These are phyloP conservation scores for Ictalurus furcatus DNA, from an alignment of 2,113 vertebrate genomes.

Conservation along the genomic window DNA sequence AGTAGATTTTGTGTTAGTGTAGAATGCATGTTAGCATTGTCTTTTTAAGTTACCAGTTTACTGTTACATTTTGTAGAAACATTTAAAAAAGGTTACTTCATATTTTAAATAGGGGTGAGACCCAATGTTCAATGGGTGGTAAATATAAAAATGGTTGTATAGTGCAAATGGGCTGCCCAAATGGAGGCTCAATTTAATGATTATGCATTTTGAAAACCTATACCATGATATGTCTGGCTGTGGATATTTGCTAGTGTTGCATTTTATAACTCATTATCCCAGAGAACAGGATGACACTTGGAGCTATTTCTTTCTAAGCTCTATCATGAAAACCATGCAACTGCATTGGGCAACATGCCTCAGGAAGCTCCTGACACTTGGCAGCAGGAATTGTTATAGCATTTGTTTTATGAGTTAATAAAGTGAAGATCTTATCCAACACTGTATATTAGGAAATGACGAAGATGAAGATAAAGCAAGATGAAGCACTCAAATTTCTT, in stretches of 20 bases:
- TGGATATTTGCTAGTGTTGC: constrained; percentile 11
- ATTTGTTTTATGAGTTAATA: constrained; percentile 4
- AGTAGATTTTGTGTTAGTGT: not conserved
- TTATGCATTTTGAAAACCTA: not conserved
- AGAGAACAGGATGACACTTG: constrained; percentile 14
- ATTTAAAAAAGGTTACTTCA: not conserved
- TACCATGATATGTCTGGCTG: not conserved
- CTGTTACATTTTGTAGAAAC: not conserved
- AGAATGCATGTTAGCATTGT: not conserved
- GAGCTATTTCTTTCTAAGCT: not conserved
- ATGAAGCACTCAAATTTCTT: not conserved
- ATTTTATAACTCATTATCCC: constrained; percentile 22
- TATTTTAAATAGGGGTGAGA: not conserved
- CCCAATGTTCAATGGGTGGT: not conserved
- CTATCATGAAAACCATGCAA: not conserved
- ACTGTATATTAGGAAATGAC: not conserved
- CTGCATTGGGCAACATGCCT: not conserved
- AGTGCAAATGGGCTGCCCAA: not conserved
- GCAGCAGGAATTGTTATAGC: not conserved
- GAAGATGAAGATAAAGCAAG: not conserved
- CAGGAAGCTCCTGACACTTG: not conserved
- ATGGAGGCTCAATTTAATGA: not conserved
- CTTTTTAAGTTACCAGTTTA: not conserved
- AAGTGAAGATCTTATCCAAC: not conserved
- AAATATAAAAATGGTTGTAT: not conserved